Evolutionary conservation across 1,140 invertebrate genomes (phyloP), one percentile per base, ranked within the genome.

Genomic region (Gonatopus flavifemur): DNA sequence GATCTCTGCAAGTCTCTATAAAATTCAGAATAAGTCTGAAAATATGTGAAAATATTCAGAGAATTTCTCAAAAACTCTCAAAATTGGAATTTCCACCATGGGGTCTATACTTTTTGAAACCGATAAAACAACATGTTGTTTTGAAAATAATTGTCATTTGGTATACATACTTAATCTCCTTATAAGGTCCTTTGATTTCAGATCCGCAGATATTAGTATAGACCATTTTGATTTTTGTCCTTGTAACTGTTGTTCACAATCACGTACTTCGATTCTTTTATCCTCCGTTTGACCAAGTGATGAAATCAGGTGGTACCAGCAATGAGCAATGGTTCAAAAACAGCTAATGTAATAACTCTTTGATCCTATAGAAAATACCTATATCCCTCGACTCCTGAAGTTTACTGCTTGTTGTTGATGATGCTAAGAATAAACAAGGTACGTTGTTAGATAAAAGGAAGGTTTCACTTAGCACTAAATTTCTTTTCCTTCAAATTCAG

Each of bases 141-240:
- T n/a, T n/a, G n/a, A n/a, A n/a, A n/a, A n/a, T n/a, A n/a, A n/a
- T n/a, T n/a, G n/a, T n/a, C n/a, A n/a, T n/a, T n/a, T n/a, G 35
- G 18, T 35, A 32, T 48, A 55, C 57, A 44, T 63, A 78, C 76
- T 69, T 74, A 15, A 66, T 15, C 45, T 67, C 61, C 16, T 68
- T 57, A 32, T 66, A 70, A 5, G 63, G 59, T 43, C 60, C 63
- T 53, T 69, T 76, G 20, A 64, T 63, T 4, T 44, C 12, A 12
- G 58, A 52, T 21, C 54, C 49, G 13, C 28, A 35, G 16, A 55
- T 41, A 21, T 55, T 60, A 10, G 54, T 50, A 49, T 68, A 52
- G 10, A 70, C 74, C 64, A 77, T 69, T 53, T 57, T 69, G 49
- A 38, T 48, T 12, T 30, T 22, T 20, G 28, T 41, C 18, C 20